Evolutionary conservation across 1,140 invertebrate genomes (phyloP).

Genomic region (Hylaeus volcanicus): DNA sequence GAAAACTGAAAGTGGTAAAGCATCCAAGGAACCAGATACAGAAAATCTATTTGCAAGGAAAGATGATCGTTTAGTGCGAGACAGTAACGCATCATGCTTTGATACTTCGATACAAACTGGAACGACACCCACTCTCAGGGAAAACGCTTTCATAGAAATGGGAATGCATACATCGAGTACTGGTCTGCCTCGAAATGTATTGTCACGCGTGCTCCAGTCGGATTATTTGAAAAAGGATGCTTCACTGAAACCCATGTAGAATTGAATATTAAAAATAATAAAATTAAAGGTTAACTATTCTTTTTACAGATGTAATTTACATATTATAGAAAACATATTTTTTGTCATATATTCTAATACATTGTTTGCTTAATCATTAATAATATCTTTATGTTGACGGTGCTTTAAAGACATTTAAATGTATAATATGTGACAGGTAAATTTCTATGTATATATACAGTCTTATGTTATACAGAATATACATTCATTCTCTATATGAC

Average conservation of each 20-base stretch:
- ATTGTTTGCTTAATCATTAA: slow-evolving; percentile 10
- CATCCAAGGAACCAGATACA: background rate
- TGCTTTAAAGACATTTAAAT: slow-evolving; percentile 43
- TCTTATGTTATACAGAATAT: slow-evolving; percentile 67
- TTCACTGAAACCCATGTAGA: slow-evolving; percentile 49
- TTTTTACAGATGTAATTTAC: background rate
- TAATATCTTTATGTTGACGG: slow-evolving; percentile 10
- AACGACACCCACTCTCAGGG: background rate
- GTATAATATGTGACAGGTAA: slow-evolving; percentile 58
- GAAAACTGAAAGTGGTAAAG: background rate
- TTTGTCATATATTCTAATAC: slow-evolving; percentile 12
- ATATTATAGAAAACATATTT: slow-evolving; percentile 41
- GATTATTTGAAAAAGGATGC: slow-evolving; percentile 59
- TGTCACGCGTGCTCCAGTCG: slow-evolving; percentile 53
- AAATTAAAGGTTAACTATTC: slow-evolving; percentile 1
- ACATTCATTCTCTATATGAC: slow-evolving; percentile 50
- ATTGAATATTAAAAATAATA: background rate
- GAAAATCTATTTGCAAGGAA: background rate
- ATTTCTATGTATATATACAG: slow-evolving; percentile 60
- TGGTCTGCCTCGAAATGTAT: slow-evolving; percentile 32
- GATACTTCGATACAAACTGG: slow-evolving; percentile 25
- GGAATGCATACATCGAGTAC: slow-evolving; percentile 22
- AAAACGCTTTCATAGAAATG: slow-evolving; percentile 54
- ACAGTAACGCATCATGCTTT: background rate
- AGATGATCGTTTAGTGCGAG: background rate